Evolutionary conservation across 2,113 vertebrate genomes (phyloP).

Genomic region (Ondatra zibethicus): DNA sequence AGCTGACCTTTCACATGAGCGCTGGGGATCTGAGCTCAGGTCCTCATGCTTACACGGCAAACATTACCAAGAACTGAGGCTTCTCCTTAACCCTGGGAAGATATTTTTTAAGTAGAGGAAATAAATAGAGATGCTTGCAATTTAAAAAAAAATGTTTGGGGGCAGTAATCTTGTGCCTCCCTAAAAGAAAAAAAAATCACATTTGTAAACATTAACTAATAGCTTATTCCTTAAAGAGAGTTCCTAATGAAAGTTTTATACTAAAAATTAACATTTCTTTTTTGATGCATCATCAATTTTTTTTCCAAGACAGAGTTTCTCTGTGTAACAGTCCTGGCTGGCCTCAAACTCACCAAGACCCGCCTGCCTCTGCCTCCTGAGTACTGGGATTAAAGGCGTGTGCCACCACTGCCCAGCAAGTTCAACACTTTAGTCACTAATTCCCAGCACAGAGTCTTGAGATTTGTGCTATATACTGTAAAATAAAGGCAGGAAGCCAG

Average conservation of each 20-base stretch:
- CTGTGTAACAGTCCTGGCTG: no score
- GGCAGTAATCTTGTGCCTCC: background rate
- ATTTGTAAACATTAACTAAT: background rate
- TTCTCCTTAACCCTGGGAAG: background rate
- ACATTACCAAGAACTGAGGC: background rate
- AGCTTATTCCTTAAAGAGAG: background rate
- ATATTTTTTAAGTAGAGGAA: background rate
- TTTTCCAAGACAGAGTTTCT: no score
- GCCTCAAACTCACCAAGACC: no score
- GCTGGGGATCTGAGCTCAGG: background rate
- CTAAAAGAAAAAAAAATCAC: background rate
- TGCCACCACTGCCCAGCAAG: no score
- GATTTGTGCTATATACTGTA: constrained; percentile 16
- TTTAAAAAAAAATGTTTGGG: background rate
- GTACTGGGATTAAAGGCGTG: no score
- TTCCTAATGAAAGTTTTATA: constrained; percentile 9
- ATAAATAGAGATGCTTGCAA: background rate
- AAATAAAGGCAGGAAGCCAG: background rate
- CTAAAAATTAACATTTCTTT: constrained; percentile 24
- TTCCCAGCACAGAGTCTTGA: background rate
- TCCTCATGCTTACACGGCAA: background rate
- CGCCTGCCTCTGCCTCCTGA: no score
- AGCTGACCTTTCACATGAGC: background rate
- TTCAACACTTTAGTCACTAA: background rate
- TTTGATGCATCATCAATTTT: background rate